These are phyloP conservation scores for Melanerpes formicivorus DNA, from an alignment of 2,113 vertebrate genomes.

Conservation along the genomic window DNA sequence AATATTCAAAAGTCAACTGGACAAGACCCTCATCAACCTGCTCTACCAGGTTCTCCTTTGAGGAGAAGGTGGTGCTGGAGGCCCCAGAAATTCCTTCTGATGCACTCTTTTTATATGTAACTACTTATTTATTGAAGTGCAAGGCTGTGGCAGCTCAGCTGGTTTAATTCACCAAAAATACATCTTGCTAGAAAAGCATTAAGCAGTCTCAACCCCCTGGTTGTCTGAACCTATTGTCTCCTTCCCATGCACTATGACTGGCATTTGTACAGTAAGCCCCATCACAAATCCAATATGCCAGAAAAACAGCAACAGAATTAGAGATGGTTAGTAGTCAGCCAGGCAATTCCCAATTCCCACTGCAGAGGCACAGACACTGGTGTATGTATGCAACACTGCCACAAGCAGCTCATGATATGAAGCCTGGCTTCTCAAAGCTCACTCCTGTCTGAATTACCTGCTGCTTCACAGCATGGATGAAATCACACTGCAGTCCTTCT, in stretches of 20 bases:
- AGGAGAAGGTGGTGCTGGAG: background rate
- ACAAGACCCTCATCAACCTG: background rate
- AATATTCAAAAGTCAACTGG: background rate
- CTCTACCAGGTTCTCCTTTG: background rate
- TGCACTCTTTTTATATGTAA: background rate
- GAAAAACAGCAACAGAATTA: background rate
- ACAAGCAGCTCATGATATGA: background rate
- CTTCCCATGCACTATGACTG: background rate
- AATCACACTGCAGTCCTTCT: background rate
- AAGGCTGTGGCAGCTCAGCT: background rate
- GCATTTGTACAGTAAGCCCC: background rate
- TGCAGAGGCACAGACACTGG: background rate
- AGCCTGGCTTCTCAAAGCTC: background rate
- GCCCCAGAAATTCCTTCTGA: background rate
- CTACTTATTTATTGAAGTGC: background rate
- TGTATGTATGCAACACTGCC: background rate
- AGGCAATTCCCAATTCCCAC: background rate
- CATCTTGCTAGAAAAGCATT: background rate
- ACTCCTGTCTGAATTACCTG: background rate
- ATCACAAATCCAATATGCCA: background rate
- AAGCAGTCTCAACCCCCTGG: background rate
- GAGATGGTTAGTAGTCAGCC: background rate
- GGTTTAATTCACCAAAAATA: background rate
- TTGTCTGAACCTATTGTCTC: background rate
- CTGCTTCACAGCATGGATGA: background rate